Evolutionary conservation across 2,888 invertebrate genomes (phyloP), one percentile per base, ranked within the genome.

Genomic region (Griposia aprilina): DNA sequence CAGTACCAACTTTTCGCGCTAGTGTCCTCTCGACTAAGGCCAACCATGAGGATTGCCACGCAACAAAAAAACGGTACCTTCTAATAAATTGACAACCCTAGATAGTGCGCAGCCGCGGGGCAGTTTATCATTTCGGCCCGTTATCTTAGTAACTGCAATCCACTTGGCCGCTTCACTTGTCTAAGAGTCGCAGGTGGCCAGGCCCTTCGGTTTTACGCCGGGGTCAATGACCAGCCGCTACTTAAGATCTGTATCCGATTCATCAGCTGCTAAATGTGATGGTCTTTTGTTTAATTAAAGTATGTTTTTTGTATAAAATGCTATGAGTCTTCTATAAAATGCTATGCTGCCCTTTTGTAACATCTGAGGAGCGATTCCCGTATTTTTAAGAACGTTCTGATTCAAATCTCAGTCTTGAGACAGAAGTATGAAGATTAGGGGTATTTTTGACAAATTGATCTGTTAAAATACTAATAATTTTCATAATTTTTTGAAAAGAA

Each of bases 91-190:
- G 71, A n/a, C 84, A 88, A 36, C 88, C 88, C 88, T 88, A 80
- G 7, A 50, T 17, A 72, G 68, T 68, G 13, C 55, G 68, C 67
- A 79, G 81, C 89, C 90, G 85, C 86, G 85, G 85, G 88, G 92
- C 93, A 91, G 91, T 93, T 93, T 93, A 94, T 94, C 94, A 93
- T 93, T 91, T 92, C 82, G 88, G 91, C 87, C 93, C 93, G 94
- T 93, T 94, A 94, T 93, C 93, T 93, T 73, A 80, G 88, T 90
- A 90, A 91, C 90, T 88, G 91, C 90, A 89, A 89, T 87, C 88
- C 92, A 92, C 92, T 91, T 84, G 91, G 88, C 92, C 90, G 90
- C 91, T 89, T 88, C 89, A 90, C 91, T 91, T 91, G 93, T 90
- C 92, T 90, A 86, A 90, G 84, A 85, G 90, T 91, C 90, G 91